Evolutionary conservation across 2,113 vertebrate genomes (phyloP).

Genomic region (Jaculus jaculus): DNA sequence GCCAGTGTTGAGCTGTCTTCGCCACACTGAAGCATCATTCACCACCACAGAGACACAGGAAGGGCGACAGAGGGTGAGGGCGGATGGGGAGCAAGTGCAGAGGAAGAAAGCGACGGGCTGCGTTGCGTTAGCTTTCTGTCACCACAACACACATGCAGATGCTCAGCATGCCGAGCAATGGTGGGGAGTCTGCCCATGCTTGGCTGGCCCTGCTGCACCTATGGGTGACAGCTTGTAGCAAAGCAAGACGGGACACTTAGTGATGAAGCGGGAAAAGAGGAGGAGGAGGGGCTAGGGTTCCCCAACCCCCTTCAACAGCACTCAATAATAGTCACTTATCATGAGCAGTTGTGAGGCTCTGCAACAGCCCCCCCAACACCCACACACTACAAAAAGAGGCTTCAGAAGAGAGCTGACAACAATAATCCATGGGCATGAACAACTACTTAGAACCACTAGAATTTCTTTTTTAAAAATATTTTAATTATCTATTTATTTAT

Average conservation of each 20-base stretch:
- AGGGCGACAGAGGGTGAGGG: background rate
- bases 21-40: background rate
- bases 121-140: background rate
- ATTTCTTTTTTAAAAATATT: too few relatives aligned
- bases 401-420: too few relatives aligned
- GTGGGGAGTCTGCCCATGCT: background rate
- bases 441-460: too few relatives aligned
- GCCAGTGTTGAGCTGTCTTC: background rate
- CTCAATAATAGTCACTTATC: too few relatives aligned
- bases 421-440: too few relatives aligned
- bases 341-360: background rate
- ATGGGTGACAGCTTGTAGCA: background rate
- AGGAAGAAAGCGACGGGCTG: background rate
- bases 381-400: background rate
- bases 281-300: background rate
- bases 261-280: background rate
- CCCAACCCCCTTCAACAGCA: background rate
- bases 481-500: too few relatives aligned
- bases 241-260: background rate
- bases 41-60: background rate
- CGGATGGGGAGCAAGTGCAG: background rate
- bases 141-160: background rate
- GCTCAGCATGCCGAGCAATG: background rate
- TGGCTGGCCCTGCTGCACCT: background rate
- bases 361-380: too few relatives aligned